Evolutionary conservation across 2,797 vertebrate genomes (phyloP), one percentile per base, ranked within the genome.

Genomic region (Pipistrellus kuhlii): DNA sequence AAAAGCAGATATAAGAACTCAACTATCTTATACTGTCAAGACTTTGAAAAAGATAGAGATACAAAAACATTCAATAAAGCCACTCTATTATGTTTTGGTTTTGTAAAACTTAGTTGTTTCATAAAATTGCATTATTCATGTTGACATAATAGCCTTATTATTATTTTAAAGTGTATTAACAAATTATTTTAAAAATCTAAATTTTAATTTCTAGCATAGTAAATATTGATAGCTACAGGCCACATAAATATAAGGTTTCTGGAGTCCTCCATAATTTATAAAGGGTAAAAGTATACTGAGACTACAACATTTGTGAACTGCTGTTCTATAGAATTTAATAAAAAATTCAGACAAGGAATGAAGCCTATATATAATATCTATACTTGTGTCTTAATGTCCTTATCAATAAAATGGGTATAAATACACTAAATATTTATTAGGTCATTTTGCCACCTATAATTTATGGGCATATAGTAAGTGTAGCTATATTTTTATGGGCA

Each of bases 151-250:
- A 68, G 9, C 18, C 23, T 80, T 20, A 44, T 35, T 77, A 7
- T 92, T 77, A 27, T 53, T 91, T 91, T 82, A 3, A 89, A 87
- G 69, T 73, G 1, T 51, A 27, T 81, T 82, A 73, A 64, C 6
- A 84, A 10, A n/a, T 87, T 87, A 76, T 48, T 95, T 76, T 25
- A 38, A 85, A 82, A 59, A 66, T 83, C 18, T 88, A 32, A 13
- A 7, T 44, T 88, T 93, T 72, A 69, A 51, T 82, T 75, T 86
- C 17, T 71, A 86, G 51, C 30, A 30, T 5, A 55, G 5, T 11
- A 82, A 73, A 32, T 78, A 64, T 57, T 27, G 2, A 87, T n/a
- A 57, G 1, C 51, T 69, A 32, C 8, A 73, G 25, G 2, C 44
- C 13, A 85, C 0, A 75, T 66, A 85, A 86, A n/a, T 4, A 20